Evolutionary conservation across 2,888 invertebrate genomes (phyloP).

Genomic region (Tetragnatha montana): DNA sequence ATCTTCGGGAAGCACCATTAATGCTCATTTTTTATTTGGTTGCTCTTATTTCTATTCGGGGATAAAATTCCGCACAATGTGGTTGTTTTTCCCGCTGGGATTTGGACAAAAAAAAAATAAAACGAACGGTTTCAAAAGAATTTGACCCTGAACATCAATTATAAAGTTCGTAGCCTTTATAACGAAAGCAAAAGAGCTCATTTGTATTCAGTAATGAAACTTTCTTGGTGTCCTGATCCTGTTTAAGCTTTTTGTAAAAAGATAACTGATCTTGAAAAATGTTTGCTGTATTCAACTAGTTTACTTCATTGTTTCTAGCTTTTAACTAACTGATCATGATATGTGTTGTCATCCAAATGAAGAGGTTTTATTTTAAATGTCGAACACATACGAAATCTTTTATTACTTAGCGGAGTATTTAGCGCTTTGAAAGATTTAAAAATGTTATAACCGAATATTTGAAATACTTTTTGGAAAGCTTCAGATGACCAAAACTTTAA

Average conservation of each 20-base stretch:
- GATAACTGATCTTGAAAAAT: not conserved
- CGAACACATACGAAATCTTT: too few relatives aligned
- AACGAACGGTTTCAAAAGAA: not conserved
- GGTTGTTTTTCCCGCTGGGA: not conserved
- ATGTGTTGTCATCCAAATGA: too few relatives aligned
- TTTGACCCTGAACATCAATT: not conserved
- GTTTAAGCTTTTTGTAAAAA: not conserved
- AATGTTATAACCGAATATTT: too few relatives aligned
- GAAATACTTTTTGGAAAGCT: too few relatives aligned
- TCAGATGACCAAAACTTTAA: too few relatives aligned
- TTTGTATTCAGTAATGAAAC: not conserved
- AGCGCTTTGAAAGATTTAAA: too few relatives aligned
- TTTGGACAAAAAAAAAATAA: not conserved
- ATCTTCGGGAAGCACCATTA: slow-evolving; percentile 33
- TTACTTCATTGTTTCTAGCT: too few relatives aligned
- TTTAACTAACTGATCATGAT: too few relatives aligned
- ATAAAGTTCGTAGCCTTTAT: not conserved
- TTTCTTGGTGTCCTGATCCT: not conserved
- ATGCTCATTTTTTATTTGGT: slow-evolving; percentile 32
- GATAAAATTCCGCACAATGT: not conserved
- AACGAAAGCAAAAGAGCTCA: not conserved
- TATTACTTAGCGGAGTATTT: too few relatives aligned
- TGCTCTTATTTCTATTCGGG: slow-evolving; percentile 12
- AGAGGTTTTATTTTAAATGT: too few relatives aligned
- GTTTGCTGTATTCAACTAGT: too few relatives aligned